Evolutionary conservation across 1,140 invertebrate species (phyloP), one percentile per base, ranked within the genome.

Genomic region (Pseudomyrmex gracilis): DNA sequence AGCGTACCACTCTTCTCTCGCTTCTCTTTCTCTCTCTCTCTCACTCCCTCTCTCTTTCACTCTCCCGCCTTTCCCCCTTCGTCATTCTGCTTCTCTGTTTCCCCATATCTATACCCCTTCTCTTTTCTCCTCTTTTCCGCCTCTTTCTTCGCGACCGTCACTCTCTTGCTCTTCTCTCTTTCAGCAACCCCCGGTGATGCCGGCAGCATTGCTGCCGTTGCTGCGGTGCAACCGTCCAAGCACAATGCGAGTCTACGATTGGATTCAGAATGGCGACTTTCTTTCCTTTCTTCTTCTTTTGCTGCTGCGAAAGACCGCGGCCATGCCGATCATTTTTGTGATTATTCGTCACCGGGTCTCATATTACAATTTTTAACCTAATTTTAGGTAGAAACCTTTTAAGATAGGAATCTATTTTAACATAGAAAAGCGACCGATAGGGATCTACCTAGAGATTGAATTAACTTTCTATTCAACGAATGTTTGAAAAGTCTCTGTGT

Each of bases 161-260:
- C 86, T 85, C 63, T 55, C 47, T 61, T 78, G 64, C 82, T 82
- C 66, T 76, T 85, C 85, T 88, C 87, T 88, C 86, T 88, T 87
- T 85, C 82, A 86, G 88, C 82, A 87, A 89, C 88, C 89, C 84
- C 84, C 74, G 86, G 86, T 84, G 84, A 83, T 89, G 84, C 73
- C 70, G 80, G 63, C 84, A 73, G 83, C 82, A 85, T 86, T 82
- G 84, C 73, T 82, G 85, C 82, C 67, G 77, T 73, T 63, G 76
- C 68, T 45, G 78, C 88, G 34, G 5, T 85, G 87, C 80, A 87
- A 86, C 76, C 68, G 71, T 55, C 73, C 71, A 51, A 61, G 43
- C 85, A 77, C 80, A 68, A 77, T 82, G 58, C 43, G 24, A 20
- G 70, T 66, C 85, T 63, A 80, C 85, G 73, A 87, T 88, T 83